Evolutionary conservation across 1,140 invertebrate species (phyloP), one percentile per base, ranked within the genome.

Genomic region (Coelopa frigida): DNA sequence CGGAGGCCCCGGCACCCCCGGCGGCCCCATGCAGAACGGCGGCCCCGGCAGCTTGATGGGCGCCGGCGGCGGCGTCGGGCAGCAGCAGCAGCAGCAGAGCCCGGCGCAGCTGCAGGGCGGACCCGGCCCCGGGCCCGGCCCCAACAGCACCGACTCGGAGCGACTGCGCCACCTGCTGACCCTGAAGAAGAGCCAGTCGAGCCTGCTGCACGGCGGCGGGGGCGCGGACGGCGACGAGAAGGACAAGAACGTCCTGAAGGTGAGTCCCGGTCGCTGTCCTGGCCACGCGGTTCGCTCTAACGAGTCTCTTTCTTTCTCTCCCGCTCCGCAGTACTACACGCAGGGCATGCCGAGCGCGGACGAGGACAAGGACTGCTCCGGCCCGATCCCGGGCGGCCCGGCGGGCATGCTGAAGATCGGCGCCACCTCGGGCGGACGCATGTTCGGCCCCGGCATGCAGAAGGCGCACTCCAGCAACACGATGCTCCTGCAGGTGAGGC

Each of bases 301-400:
- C 12, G n/a, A 12, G 21, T 46, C 10, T 46, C 26, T 46, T 27
- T 37, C 12, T n/a, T 15, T 37, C 15, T 46, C 14, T 17, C 3
- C 21, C 21, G 40, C 10, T 15, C 29, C 27, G 24, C 27, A 66
- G 62, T 66, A 59, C 55, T 66, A 63, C 37, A 67, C 66, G 60
- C 88, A 89, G 65, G 82, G 78, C 44, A 68, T 91, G 59, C 71
- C 91, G 32, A 87, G 89, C 64, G 81, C 86, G 58, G 81, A 85
- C 46, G 89, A 93, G 51, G 88, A 91, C 44, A 83, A 87, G 47
- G 83, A 86, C 38, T 46, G 57, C 7, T 48, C 46, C 24, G 53
- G 50, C 11, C 29, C 54, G 31, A 72, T 26, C 20, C 20, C 41
- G 20, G n/a, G 43, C 11, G 42, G 46, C 8, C 46, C 46, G 1